Conservation (phyloP, 2,888 invertebrate species). For the Agrotis ipsilon region DNA sequence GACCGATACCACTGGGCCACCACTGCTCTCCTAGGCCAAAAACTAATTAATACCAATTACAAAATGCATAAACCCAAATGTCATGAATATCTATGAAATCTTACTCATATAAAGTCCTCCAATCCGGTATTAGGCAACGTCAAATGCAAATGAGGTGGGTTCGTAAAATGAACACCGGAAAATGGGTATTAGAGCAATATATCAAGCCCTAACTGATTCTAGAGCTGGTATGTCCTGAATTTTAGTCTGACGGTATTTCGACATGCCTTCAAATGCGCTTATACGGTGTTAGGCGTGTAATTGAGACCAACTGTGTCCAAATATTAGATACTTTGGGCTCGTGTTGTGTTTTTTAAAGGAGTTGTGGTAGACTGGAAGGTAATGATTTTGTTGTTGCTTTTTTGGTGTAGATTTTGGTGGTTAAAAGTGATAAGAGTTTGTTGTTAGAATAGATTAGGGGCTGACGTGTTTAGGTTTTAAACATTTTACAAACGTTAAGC, state of each 20-base stretch:
- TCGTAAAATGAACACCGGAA: constrained; percentile 40
- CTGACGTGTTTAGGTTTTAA: too few relatives aligned
- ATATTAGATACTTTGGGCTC: constrained; percentile 4
- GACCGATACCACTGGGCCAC: too few relatives aligned
- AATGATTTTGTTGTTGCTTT: neutral
- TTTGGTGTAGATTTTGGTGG: neutral
- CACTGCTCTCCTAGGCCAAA: too few relatives aligned
- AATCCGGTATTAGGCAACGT: constrained; percentile 39
- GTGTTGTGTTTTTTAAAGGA: constrained; percentile 21
- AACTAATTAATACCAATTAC: constrained; percentile 23
- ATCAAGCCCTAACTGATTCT: constrained; percentile 31
- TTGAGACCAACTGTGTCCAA: constrained; percentile 30
- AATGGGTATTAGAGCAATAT: constrained; percentile 36
- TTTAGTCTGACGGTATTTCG: constrained; percentile 25
- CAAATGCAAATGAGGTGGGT: constrained; percentile 48
- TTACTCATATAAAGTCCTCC: constrained; percentile 14
- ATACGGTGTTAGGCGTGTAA: constrained; percentile 27
- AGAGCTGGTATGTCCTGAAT: constrained; percentile 32
- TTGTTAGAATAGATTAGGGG: too few relatives aligned
- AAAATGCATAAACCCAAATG: constrained; percentile 12
- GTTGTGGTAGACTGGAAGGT: neutral
- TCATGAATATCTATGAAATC: constrained; percentile 22
- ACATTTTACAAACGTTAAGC: too few relatives aligned
- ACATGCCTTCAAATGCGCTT: constrained; percentile 35
- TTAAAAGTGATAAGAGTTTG: too few relatives aligned